phyloP scores from a whole-genome alignment of 2,797 vertebrate genomes.

The Pseudochromis fuscus region DNA sequence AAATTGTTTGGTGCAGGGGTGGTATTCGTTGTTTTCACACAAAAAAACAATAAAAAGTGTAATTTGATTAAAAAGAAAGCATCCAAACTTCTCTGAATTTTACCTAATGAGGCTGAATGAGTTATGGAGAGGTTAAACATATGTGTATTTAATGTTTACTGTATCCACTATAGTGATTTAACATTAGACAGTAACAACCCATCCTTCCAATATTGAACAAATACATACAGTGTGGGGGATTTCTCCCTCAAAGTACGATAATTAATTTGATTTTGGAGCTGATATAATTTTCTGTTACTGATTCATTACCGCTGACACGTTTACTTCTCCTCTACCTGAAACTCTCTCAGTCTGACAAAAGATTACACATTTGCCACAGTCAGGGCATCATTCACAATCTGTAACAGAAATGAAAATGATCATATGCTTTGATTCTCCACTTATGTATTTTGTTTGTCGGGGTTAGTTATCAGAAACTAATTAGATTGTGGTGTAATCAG shows the following conservation, averaged over 20 bases:
- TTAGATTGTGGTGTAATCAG: no score
- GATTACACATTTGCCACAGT: constrained; percentile 60
- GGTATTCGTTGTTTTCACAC: no score
- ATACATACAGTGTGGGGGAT: not conserved
- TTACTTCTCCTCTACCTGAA: constrained; percentile 3
- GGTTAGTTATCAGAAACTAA: no score
- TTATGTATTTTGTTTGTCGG: not conserved
- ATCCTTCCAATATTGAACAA: not conserved
- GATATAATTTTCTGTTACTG: not conserved
- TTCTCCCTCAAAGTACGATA: no score
- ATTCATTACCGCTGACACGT: not conserved
- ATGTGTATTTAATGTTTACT: not conserved
- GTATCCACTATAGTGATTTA: not conserved
- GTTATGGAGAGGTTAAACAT: not conserved
- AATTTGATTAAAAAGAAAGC: no score
- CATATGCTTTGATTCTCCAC: not conserved
- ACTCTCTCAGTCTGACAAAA: constrained; percentile 42
- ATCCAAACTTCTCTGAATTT: not conserved
- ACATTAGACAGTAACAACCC: not conserved
- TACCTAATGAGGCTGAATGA: not conserved
- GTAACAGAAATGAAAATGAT: not conserved
- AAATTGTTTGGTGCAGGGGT: no score
- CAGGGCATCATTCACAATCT: constrained; percentile 30
- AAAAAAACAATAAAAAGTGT: not conserved
- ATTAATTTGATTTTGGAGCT: not conserved